Evolutionary conservation across 2,888 invertebrate genomes (phyloP).

Genomic region (Agonopterix arenella): DNA sequence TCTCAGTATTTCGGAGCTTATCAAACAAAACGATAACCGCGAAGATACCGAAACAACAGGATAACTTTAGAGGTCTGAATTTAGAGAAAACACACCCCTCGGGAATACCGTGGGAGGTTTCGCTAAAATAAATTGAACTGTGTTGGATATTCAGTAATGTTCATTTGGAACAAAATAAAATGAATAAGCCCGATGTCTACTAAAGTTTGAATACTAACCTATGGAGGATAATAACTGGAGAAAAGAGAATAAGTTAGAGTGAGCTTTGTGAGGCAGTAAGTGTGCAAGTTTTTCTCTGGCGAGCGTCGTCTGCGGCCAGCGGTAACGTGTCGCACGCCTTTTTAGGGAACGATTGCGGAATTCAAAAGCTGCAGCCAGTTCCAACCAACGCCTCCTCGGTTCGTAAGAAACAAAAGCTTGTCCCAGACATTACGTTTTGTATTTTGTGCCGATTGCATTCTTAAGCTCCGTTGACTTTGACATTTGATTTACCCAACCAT

Average conservation of each 20-base stretch:
- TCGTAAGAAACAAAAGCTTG: constrained; percentile 30
- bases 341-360: constrained; percentile 33
- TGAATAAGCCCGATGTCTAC: constrained; percentile 7
- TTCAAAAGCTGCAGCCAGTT: constrained; percentile 44
- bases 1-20: background rate
- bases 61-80: background rate
- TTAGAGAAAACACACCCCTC: constrained; percentile 6
- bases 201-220: constrained; percentile 16
- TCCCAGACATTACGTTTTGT: background rate
- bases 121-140: constrained; percentile 6
- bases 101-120: constrained; percentile 3
- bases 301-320: constrained; percentile 5
- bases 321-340: constrained; percentile 32
- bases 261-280: constrained; percentile 31
- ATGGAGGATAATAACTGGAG: constrained; percentile 24
- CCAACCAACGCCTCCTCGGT: constrained; percentile 19
- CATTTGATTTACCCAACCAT: constrained; percentile 5
- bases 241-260: constrained; percentile 21
- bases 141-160: constrained; percentile 6
- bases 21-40: constrained; percentile 2
- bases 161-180: constrained; percentile 11
- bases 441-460: constrained; percentile 13
- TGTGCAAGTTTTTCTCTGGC: constrained; percentile 37
- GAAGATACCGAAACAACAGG: constrained; percentile 1
- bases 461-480: constrained; percentile 12